Base-by-base conservation (phyloP, 2,797 vertebrate genomes). In the Anomalospiza imberbis region DNA sequence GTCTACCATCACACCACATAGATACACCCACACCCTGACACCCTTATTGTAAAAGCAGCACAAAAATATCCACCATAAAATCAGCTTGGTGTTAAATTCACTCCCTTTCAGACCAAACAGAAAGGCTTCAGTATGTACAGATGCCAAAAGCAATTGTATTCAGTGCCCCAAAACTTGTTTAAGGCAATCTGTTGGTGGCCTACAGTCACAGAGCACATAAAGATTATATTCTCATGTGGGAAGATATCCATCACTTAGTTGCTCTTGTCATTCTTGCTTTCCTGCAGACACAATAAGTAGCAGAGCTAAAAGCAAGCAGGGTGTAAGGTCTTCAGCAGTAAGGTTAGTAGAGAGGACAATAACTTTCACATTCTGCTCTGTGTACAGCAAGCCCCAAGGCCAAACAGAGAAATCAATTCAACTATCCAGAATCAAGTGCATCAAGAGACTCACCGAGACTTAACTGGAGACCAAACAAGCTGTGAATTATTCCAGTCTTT, bases 181-280 rank as follows among this genome's bases (percentile, higher is more conserved):
- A 94, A 92, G 70, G 78, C 84, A 95, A 95, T 96, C 91, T 84
- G 87, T 68, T 89, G 90, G 76, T 95, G 82, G 83, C 88, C 75
- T 94, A 47, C 32, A 77, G 87, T 87, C 51, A 91, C 50, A 95
- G 80, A 94, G 54, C 44, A 85, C 60, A 91, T 44, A 68, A 73
- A 97, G 88, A 97, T 60, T 93, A 66, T 70, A 94, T 91, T 94
- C 89, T 91, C 66, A 78, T 60, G 79, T 86, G 89, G 73, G 77
- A 88, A 95, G 90, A 73, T 93, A 95, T 91, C 88, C 88, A 94
- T 95, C 92, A 96, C 73, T 88, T 47, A 62, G 16, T 13, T 61
- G 58, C 67, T 82, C 74, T 89, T 95, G 79, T 91, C 96, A 53
- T 60, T 91, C 94, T 79, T 93, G 78, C 78, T 95, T 80, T 96